Base-by-base conservation (phyloP, 2,113 vertebrate species). In the Cichladusa arquata region DNA sequence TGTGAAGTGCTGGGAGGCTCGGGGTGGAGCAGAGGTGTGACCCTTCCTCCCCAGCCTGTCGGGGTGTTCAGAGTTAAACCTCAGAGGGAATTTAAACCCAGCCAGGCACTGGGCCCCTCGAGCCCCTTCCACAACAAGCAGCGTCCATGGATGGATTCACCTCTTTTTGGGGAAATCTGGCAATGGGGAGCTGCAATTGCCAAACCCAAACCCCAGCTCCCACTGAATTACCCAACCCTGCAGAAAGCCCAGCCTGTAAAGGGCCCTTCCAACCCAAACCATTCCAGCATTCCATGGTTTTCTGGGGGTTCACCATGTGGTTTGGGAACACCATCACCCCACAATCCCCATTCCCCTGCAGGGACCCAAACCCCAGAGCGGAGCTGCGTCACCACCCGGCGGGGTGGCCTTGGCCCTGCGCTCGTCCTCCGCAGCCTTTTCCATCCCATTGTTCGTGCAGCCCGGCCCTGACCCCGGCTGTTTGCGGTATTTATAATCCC, bases 401-500 rank as follows among this genome's bases (percentile, higher is more conserved):
- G 14, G 3, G 12, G 42, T 1, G 34, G 69, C 81, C 95, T 91
- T 90, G 76, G 81, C 76, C 88, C 36, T 0, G 3, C 0, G 83
- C 90, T 95, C 31, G 36, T 96, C 95, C 81, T 38, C 70, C 9
- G 44, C 34, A 34, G 61, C 92, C 90, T 86, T 64, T 88, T 79
- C 92, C 97, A 97, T 54, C 95, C 96, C 93, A 97, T 98, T 98
- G 98, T 98, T 98, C 12, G 1, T 0, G 2, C 79, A 73, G 72
- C 93, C 91, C 2, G 97, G 96, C 98, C 98, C 97, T 98, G 98
- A 98, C 98, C 98, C 70, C 8, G 73, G 76, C 92, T 98, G 97
- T 98, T 98, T 98, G 97, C 98, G 76, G 94, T 98, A 98, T 98
- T 98, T 98, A 97, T 98, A 98, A 97, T 92, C 92, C 91, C 89